Conservation (phyloP, 2,113 vertebrate species). For the Hippopotamus amphibius region DNA sequence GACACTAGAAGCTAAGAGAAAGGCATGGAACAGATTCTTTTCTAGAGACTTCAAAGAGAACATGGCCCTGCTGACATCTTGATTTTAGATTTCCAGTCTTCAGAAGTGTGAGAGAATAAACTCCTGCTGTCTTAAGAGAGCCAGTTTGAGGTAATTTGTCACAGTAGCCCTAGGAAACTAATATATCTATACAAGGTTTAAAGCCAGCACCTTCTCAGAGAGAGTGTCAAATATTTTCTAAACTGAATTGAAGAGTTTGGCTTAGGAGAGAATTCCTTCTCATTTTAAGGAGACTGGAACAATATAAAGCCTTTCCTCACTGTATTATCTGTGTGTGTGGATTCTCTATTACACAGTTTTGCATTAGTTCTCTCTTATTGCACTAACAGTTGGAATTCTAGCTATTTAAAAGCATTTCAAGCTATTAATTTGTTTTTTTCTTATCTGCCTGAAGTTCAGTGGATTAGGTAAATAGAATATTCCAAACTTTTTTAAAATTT, state of each 20-base stretch:
- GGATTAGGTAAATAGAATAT: background rate
- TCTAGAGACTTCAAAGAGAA: background rate
- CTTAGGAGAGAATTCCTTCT: background rate
- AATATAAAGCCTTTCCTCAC: background rate
- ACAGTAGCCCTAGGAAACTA: background rate
- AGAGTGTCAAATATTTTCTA: background rate
- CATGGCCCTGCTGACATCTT: background rate
- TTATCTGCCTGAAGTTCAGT: conserved; percentile 31
- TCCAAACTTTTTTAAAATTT: background rate
- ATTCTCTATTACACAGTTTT: background rate
- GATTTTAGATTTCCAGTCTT: background rate
- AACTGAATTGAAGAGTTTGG: background rate
- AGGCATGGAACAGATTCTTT: background rate
- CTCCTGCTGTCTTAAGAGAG: background rate
- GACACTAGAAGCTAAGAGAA: background rate
- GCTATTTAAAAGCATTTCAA: conserved; percentile 55
- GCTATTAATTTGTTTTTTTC: conserved; percentile 23
- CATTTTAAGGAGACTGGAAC: background rate
- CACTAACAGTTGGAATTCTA: conserved; percentile 43
- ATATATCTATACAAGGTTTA: background rate
- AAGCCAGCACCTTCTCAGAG: background rate
- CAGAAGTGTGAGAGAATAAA: background rate
- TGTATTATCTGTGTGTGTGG: background rate
- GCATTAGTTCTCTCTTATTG: background rate
- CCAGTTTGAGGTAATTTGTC: background rate